These are phyloP conservation scores for Sminthurides aquaticus DNA, from an alignment of 2,888 invertebrate species.

Conservation along the genomic window DNA sequence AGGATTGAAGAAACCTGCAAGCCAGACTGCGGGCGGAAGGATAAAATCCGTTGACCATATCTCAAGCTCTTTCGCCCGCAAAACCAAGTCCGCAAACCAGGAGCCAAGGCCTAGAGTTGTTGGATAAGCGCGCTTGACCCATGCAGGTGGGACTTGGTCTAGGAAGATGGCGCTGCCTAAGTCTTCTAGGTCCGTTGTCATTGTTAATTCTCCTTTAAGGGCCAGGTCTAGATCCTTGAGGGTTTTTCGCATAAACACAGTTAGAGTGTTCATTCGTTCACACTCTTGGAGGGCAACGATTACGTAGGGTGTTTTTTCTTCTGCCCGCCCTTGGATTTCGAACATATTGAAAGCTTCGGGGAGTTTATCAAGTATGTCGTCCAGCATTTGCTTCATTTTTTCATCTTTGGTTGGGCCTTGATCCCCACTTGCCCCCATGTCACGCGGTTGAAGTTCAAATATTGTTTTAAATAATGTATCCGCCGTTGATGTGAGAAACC, in stretches of 20 bases:
- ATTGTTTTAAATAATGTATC: conserved; percentile 88
- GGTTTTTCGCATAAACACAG: conserved; percentile 81
- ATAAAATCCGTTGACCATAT: conserved; percentile 87
- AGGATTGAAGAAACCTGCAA: conserved; percentile 96
- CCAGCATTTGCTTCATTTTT: conserved; percentile 88
- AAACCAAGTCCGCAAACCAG: conserved; percentile 85
- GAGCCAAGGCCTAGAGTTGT: conserved; percentile 76
- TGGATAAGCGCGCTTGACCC: conserved; percentile 84
- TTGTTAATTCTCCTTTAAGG: conserved; percentile 90
- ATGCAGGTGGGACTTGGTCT: conserved; percentile 84
- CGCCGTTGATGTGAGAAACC: conserved; percentile 85
- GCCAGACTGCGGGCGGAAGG: conserved; percentile 58
- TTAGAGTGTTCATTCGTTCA: conserved; percentile 89
- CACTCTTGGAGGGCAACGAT: conserved; percentile 94
- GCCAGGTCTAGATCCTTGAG: conserved; percentile 87
- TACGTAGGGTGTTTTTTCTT: conserved; percentile 91
- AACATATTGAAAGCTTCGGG: conserved; percentile 94
- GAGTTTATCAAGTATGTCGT: conserved; percentile 88
- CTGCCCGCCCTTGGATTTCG: conserved; percentile 90
- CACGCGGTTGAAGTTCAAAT: conserved; percentile 93
- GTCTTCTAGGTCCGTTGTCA: conserved; percentile 93
- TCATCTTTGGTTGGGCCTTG: conserved; percentile 85
- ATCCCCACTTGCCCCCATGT: conserved; percentile 76
- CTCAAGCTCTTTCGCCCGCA: conserved; percentile 78
- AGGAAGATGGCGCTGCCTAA: conserved; percentile 83